phyloP scores from a whole-genome alignment of 1,140 invertebrate genomes.

The Scaptodrosophila lebanonensis region DNA sequence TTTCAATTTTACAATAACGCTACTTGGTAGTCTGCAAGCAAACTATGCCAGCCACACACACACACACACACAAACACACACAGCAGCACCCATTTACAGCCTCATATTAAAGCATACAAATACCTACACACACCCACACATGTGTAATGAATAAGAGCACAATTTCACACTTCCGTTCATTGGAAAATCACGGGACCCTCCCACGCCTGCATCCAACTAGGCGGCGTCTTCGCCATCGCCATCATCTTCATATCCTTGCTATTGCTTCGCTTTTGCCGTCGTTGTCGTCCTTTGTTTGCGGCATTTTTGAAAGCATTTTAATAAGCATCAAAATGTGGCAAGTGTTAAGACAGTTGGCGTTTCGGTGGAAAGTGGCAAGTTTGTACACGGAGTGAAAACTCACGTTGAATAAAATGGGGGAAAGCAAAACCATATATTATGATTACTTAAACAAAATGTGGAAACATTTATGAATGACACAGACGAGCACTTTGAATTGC shows the following conservation, averaged over 20 bases:
- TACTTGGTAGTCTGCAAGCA: conserved; percentile 4
- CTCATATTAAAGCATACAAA: not conserved
- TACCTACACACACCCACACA: not conserved
- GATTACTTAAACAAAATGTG: too few species aligned
- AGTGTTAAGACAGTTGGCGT: too few species aligned
- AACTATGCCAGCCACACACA: conserved; percentile 10
- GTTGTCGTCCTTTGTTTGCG: conserved; percentile 18
- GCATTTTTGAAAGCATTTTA: conserved; percentile 23
- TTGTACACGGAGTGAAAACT: too few species aligned
- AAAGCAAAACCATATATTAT: too few species aligned
- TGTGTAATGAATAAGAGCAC: conserved; percentile 30
- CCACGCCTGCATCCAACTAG: too few species aligned
- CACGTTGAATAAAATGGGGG: too few species aligned
- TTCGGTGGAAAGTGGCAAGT: too few species aligned
- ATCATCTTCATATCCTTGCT: too few species aligned
- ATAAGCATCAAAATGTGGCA: conserved; percentile 21
- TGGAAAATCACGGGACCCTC: conserved; percentile 38
- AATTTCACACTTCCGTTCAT: conserved; percentile 38
- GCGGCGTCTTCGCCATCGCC: not conserved
- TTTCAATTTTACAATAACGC: conserved; percentile 19
- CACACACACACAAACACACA: not conserved
- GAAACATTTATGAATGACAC: too few species aligned
- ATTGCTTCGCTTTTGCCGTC: too few species aligned
- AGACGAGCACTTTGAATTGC: too few species aligned
- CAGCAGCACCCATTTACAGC: not conserved